Conservation (phyloP, 2,113 vertebrate species). For the Hymenochirus boettgeri region DNA sequence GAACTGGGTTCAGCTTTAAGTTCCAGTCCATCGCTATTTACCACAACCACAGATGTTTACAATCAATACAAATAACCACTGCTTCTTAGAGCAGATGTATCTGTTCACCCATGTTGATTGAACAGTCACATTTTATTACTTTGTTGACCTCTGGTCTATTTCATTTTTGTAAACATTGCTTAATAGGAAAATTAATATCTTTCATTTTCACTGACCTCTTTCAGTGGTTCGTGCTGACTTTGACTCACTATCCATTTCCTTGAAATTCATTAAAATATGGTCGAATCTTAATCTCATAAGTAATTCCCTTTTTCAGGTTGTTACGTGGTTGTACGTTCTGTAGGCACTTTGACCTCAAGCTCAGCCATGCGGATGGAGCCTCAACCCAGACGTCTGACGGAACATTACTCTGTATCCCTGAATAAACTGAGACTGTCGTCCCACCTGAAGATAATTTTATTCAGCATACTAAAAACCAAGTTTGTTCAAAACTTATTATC, state of each 20-base stretch:
- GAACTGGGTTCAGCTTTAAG: too few relatives aligned
- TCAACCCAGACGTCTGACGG: conserved; percentile 83
- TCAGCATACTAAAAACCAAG: conserved; percentile 2
- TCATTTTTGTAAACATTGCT: conserved; percentile 5
- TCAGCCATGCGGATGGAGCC: conserved; percentile 79
- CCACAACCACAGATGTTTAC: conserved; percentile 6
- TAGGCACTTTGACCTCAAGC: conserved; percentile 76
- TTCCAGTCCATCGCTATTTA: background rate
- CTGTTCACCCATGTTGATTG: conserved; percentile 8
- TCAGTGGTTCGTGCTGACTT: conserved; percentile 87
- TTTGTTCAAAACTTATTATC: too few relatives aligned
- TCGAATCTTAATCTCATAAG: conserved; percentile 93
- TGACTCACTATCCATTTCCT: conserved; percentile 94
- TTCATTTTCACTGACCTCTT: conserved; percentile 74
- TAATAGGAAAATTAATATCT: conserved; percentile 10
- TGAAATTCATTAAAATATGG: conserved; percentile 98
- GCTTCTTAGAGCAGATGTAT: conserved; percentile 2
- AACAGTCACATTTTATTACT: background rate
- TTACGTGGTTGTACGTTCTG: conserved; percentile 78
- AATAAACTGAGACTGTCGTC: conserved; percentile 95
- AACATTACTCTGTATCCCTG: conserved; percentile 93
- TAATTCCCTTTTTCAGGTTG: conserved; percentile 85
- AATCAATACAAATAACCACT: too few relatives aligned
- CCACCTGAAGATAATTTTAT: conserved; percentile 69
- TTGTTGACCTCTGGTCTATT: conserved; percentile 5